Percentiles rank a stretch among this genome's conserved stretches.
Evolutionary conservation across 2,113 vertebrate genomes (phyloP).

Genomic region (Meleagris gallopavo): DNA sequence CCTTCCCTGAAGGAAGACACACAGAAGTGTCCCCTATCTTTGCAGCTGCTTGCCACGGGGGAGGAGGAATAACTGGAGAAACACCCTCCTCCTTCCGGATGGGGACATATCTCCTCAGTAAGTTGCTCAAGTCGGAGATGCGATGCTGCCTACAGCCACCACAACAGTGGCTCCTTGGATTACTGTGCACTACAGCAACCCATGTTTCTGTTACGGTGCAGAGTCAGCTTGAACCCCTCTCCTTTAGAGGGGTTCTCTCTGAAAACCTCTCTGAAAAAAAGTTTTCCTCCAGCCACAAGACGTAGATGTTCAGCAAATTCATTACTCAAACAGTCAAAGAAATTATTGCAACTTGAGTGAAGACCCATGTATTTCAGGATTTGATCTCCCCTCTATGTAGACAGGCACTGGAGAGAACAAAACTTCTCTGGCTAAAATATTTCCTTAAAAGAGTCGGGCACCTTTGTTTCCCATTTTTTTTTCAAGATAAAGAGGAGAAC

Average conservation of each 20-base stretch:
- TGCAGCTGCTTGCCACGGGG: background rate
- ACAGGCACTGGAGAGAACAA: background rate
- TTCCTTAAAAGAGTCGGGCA: background rate
- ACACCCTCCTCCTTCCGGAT: background rate
- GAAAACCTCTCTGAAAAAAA: background rate
- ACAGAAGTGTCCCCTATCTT: accelerated
- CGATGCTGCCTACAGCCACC: background rate
- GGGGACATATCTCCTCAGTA: background rate
- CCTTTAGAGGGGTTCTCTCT: background rate
- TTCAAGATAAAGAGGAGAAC: background rate
- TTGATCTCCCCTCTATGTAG: background rate
- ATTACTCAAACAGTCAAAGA: background rate
- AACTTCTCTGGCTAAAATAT: background rate
- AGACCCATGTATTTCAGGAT: background rate
- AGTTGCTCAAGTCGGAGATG: background rate
- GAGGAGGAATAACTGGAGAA: background rate
- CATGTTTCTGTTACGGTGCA: background rate
- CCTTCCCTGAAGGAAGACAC: background rate
- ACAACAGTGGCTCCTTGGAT: background rate
- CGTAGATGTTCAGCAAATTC: background rate
- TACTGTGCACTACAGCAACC: background rate
- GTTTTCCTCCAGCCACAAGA: background rate
- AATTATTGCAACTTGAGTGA: background rate
- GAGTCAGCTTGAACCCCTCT: background rate
- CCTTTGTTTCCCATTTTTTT: background rate